Base-by-base conservation (phyloP, 2,888 invertebrate species). In the Perizoma flavofasciatum region DNA sequence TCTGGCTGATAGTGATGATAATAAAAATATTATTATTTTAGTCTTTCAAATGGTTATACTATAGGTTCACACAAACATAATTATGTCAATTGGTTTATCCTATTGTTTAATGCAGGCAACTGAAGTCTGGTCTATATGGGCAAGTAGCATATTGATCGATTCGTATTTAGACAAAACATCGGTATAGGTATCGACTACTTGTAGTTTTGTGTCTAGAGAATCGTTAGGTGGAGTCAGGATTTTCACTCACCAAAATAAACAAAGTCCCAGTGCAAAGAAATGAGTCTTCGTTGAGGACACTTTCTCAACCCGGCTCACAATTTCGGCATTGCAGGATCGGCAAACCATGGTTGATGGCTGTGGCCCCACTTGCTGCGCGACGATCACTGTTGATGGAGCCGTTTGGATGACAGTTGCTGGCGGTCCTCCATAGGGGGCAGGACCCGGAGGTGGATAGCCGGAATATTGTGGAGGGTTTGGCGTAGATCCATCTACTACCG, bases 401-500 rank as follows among this genome's bases (percentile, higher is more conserved):
- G 49, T 52, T 4, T 52, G 51, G 22, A 52, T 37, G 6, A 52
- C 11, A 22, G 51, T 34, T 33, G 35, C 7, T 43, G 32, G 39
- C 22, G 7, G 54, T 37, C 45, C 49, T 22, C 1, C 39, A 53
- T 51, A 49, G n/a, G 40, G 48, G 6, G 46, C 49, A 32, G 57
- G 47, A 3, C 51, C 51, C 8, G 63, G 50, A 49, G 34, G 59
- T 6, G 53, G 66, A 33, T 62, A 47, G 6, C 48, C 32, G 4
- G 41, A 22, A 22, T 52, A 52, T 10, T 45, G 44, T n/a, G 54
- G 53, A 7, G 60, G 50, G 7, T 43, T 60, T 3, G 62, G 9
- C 5, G 65, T 32, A 6, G 63, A 57, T 22, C 49, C 52, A 10
- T 60, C 47, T 49, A 61, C 59, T 59, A 67, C 67, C 60, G 72